A percentile compares a stretch with the other conserved stretches of the same genome.
Evolutionary conservation across 2,888 invertebrate species (phyloP).

Genomic region (Stegophylla sp.): DNA sequence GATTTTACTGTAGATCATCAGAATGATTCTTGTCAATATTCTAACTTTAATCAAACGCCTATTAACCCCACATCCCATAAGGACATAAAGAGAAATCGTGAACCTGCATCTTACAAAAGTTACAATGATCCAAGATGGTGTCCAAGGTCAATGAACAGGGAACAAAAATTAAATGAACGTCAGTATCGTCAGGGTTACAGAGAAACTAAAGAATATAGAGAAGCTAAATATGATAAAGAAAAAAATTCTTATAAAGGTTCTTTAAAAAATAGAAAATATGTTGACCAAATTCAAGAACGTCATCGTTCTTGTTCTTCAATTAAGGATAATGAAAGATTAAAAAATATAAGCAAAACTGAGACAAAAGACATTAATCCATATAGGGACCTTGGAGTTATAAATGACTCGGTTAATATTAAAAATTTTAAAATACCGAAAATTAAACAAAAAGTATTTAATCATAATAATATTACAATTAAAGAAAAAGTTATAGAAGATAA

Average conservation of each 20-base stretch:
- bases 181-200: too few species aligned
- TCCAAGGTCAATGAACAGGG: neutral
- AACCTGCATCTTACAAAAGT: neutral
- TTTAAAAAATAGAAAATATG: neutral
- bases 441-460: neutral
- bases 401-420: constrained; percentile 31
- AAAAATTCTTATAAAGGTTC: neutral
- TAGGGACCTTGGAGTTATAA: neutral
- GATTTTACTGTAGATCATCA: constrained; percentile 10
- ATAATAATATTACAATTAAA: neutral
- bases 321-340: neutral
- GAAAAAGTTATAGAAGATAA: neutral
- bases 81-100: neutral
- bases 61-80: neutral
- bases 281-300: neutral
- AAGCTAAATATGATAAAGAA: constrained; percentile 17
- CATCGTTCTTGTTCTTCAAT: neutral
- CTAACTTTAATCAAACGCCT: neutral
- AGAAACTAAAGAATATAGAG: constrained; percentile 37
- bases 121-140: neutral
- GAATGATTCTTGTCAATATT: neutral
- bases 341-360: neutral
- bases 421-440: constrained; percentile 48
- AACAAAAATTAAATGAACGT: neutral
- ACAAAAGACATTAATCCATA: neutral